phyloP scores from a whole-genome alignment of 1,140 invertebrate genomes.

The Drosophila santomea region DNA sequence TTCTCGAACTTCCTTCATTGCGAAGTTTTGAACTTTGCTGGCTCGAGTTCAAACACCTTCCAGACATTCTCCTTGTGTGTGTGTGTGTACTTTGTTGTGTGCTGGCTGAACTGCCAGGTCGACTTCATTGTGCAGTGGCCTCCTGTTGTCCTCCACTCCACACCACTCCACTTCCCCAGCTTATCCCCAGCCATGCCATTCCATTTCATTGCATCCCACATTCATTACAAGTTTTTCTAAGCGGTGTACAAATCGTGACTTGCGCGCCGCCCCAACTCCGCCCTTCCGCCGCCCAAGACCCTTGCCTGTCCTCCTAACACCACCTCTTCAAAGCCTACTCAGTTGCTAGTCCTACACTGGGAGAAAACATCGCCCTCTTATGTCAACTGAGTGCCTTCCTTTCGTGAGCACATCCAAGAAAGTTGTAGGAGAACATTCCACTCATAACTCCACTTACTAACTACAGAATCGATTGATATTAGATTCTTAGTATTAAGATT shows the following conservation, averaged over 20 bases:
- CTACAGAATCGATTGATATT: no score
- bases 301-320: background rate
- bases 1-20: constrained; percentile 44
- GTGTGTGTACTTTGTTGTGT: constrained; percentile 16
- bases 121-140: constrained; percentile 45
- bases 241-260: constrained; percentile 74
- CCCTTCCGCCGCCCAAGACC: constrained; percentile 1
- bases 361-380: background rate
- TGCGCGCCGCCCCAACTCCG: constrained; percentile 27
- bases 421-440: no score
- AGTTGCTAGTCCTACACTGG: constrained; percentile 20
- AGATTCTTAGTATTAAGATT: no score
- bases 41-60: constrained; percentile 69
- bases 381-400: no score
- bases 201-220: constrained; percentile 47
- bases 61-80: constrained; percentile 6
- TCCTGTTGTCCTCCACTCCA: constrained; percentile 26
- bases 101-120: constrained; percentile 51
- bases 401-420: no score
- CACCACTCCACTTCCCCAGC: constrained; percentile 17
- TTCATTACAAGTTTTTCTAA: constrained; percentile 75
- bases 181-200: constrained; percentile 34
- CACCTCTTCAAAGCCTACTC: constrained; percentile 13
- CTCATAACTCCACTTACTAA: no score
- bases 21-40: constrained; percentile 59